phyloP scores from a whole-genome alignment of 1,140 invertebrate genomes.

The Leptonema lineaticorne region DNA sequence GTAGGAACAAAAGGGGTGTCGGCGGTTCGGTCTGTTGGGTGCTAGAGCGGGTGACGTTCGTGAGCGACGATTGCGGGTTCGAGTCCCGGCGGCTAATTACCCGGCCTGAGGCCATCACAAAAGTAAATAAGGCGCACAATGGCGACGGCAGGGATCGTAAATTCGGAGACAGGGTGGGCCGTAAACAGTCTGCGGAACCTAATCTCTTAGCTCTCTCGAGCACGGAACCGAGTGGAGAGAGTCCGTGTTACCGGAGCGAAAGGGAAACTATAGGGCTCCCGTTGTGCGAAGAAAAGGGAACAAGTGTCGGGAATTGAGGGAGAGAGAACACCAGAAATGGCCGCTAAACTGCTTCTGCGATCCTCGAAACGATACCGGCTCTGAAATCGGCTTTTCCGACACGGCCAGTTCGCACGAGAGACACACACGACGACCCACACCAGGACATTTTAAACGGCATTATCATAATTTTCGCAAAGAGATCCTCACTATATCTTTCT shows the following conservation, averaged over 20 bases:
- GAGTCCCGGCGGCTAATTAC: constrained; percentile 24
- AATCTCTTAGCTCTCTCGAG: constrained; percentile 31
- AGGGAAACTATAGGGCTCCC: too few relatives aligned
- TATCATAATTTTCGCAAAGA: constrained; percentile 38
- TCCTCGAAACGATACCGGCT: constrained; percentile 18
- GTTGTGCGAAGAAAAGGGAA: too few relatives aligned
- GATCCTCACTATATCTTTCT: too few relatives aligned
- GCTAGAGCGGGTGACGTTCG: neutral
- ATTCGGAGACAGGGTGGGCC: constrained; percentile 11
- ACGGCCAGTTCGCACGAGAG: constrained; percentile 19
- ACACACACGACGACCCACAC: constrained; percentile 10
- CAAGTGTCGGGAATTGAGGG: too few relatives aligned
- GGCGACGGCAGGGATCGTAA: constrained; percentile 6
- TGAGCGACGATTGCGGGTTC: constrained; percentile 14
- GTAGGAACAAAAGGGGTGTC: too few relatives aligned
- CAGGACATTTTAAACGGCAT: constrained; percentile 26
- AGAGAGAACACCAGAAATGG: constrained; percentile 20
- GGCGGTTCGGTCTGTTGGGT: too few relatives aligned
- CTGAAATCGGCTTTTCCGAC: constrained; percentile 29
- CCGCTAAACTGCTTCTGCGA: constrained; percentile 25
- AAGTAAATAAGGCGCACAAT: constrained; percentile 30
- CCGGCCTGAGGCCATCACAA: constrained; percentile 16
- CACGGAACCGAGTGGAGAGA: neutral
- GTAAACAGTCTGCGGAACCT: constrained; percentile 38
- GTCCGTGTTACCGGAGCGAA: too few relatives aligned